Evolutionary conservation across 1,140 invertebrate genomes (phyloP), one percentile per base, ranked within the genome.

Genomic region (Hycleus cichorii): DNA sequence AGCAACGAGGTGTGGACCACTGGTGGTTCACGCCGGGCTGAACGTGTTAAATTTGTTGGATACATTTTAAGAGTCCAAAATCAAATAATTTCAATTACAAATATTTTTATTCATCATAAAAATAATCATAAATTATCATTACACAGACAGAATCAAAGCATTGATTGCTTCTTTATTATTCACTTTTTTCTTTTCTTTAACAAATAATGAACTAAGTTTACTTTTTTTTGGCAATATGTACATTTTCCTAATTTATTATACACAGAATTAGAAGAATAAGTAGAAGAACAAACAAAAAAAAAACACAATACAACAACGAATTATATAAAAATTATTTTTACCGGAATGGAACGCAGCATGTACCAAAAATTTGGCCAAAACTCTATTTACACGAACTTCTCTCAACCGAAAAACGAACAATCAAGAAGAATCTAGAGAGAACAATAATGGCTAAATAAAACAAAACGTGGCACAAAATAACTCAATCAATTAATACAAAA

Each of bases 261-360:
- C 40, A n/a, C 9, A 42, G 11, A n/a, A 64, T 18, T 18, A 18
- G 18, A 18, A 18, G 18, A 18, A 18, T 18, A 18, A 18, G 18
- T 18, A 18, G 18, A 18, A 18, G 18, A 18, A 18, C 18, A 18
- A 18, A 18, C 18, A 18, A 68, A 69, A 65, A 69, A 64, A 68
- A 70, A 68, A 71, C 66, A 69, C 67, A 71, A 69, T 63, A 67
- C 66, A 71, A 71, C 65, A 71, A 71, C 58, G 50, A 68, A 68
- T 62, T 61, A 63, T 63, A 66, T 60, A 66, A 68, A 66, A 63
- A 32, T 66, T 57, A 66, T 64, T 62, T 53, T 69, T 58, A 63
- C 44, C 46, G 62, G 63, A 69, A 67, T 69, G 67, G 64, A 69
- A 65, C 59, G 55, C 57, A 50, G 59, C 64, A 62, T 63, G 58